Evolutionary conservation across 2,113 vertebrate species (phyloP).

Genomic region (Cyprinodon variegatus): DNA sequence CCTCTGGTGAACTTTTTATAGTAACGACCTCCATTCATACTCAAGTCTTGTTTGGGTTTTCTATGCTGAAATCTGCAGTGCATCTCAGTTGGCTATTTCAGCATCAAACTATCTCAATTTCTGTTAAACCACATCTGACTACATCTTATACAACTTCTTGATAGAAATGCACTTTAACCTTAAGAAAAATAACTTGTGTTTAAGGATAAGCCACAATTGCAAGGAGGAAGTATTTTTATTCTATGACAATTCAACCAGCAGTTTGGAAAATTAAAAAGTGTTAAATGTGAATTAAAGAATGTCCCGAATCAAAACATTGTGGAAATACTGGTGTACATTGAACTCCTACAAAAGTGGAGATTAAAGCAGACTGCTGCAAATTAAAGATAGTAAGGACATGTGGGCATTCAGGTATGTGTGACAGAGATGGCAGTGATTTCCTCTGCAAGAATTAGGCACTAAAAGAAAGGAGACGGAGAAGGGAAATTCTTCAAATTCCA

Average conservation of each 20-base stretch:
- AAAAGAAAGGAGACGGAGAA: not conserved
- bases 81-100: not conserved
- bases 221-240: constrained; percentile 35
- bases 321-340: constrained; percentile 17
- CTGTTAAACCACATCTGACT: not conserved
- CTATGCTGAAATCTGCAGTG: not conserved
- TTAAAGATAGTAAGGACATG: too few relatives aligned
- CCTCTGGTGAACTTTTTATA: not conserved
- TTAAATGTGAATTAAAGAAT: constrained; percentile 8
- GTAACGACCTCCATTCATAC: not conserved
- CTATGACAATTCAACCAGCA: constrained; percentile 7
- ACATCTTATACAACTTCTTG: constrained; percentile 26
- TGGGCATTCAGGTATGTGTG: too few relatives aligned
- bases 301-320: constrained; percentile 16
- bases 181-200: constrained; percentile 49
- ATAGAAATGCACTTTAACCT: constrained; percentile 65
- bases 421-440: constrained; percentile 49
- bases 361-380: too few relatives aligned
- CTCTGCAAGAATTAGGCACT: constrained; percentile 38
- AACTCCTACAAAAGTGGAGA: constrained; percentile 36
- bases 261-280: constrained; percentile 20
- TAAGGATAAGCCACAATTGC: constrained; percentile 16
- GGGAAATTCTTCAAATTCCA: not conserved
- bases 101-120: not conserved
- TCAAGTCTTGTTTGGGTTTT: not conserved